phyloP scores from a whole-genome alignment of 1,140 invertebrate species.

The Drosophila elegans region DNA sequence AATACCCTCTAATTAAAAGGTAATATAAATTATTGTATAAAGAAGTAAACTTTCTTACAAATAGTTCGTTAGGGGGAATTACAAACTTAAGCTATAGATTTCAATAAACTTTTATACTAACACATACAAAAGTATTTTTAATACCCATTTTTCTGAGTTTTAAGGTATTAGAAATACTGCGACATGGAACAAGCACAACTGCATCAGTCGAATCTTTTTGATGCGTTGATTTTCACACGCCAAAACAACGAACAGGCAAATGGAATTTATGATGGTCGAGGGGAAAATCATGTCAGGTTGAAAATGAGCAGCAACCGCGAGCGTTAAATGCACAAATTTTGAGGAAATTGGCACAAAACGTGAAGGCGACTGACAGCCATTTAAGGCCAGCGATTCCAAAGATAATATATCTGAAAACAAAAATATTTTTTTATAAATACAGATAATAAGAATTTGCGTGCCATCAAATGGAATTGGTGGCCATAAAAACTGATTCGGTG shows the following conservation, averaged over 20 bases:
- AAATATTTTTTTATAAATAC: slow-evolving; percentile 1
- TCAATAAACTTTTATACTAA: too few species aligned
- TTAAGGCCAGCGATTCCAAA: neutral
- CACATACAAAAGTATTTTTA: too few species aligned
- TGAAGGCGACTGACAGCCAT: slow-evolving; percentile 9
- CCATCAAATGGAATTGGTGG: slow-evolving; percentile 46
- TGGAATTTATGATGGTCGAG: slow-evolving; percentile 46
- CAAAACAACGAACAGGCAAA: slow-evolving; percentile 50
- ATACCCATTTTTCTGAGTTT: neutral
- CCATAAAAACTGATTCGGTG: slow-evolving; percentile 31
- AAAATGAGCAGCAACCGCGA: slow-evolving; percentile 37
- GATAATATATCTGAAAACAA: neutral
- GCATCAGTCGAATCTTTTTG: slow-evolving; percentile 19
- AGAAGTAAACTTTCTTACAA: too few species aligned
- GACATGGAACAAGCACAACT: neutral
- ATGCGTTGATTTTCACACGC: slow-evolving; percentile 53
- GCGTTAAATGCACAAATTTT: slow-evolving; percentile 36
- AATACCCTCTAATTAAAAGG: too few species aligned
- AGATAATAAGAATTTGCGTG: slow-evolving; percentile 26
- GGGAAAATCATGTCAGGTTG: slow-evolving; percentile 40
- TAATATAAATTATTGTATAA: too few species aligned
- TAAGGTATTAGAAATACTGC: neutral
- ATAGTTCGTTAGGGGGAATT: too few species aligned
- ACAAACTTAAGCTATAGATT: neutral
- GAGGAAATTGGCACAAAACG: slow-evolving; percentile 19